Conservation (phyloP, 2,888 invertebrate species). For the Drosophila paranaensis region DNA sequence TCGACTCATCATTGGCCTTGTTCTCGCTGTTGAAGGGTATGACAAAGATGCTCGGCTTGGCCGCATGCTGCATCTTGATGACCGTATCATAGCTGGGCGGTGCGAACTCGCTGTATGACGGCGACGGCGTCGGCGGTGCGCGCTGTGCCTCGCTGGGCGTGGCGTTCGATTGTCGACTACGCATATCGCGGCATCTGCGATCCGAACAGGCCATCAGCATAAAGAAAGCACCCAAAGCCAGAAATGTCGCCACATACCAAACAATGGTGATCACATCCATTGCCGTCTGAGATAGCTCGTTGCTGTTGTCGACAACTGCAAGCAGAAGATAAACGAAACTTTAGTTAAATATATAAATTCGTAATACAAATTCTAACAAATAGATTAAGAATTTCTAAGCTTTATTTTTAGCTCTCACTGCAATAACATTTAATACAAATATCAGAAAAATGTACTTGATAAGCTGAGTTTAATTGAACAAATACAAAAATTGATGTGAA, state of each 20-base stretch:
- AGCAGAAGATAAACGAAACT: slow-evolving; percentile 4
- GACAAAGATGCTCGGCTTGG: slow-evolving; percentile 81
- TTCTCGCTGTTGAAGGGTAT: slow-evolving; percentile 71
- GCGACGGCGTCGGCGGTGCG: slow-evolving; percentile 83
- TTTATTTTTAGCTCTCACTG: not conserved
- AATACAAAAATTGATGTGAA: no score
- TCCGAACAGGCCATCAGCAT: slow-evolving; percentile 85
- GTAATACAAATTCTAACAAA: not conserved
- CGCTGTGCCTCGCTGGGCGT: slow-evolving; percentile 59
- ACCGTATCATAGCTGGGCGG: slow-evolving; percentile 84
- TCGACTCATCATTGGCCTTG: slow-evolving; percentile 49
- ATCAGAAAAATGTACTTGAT: not conserved
- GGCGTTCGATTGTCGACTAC: slow-evolving; percentile 41
- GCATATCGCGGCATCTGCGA: slow-evolving; percentile 74
- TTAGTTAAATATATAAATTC: not conserved
- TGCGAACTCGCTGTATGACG: slow-evolving; percentile 84
- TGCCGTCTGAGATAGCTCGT: slow-evolving; percentile 82
- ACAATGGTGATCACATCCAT: slow-evolving; percentile 84
- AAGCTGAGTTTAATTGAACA: not conserved
- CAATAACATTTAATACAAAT: not conserved
- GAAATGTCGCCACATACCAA: slow-evolving; percentile 84
- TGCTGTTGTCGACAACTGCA: slow-evolving; percentile 64
- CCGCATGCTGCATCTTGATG: slow-evolving; percentile 79
- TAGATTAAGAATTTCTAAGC: not conserved
- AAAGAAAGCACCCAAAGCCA: slow-evolving; percentile 84